Evolutionary conservation across 2,888 invertebrate genomes (phyloP).

Genomic region (Diloba caeruleocephala): DNA sequence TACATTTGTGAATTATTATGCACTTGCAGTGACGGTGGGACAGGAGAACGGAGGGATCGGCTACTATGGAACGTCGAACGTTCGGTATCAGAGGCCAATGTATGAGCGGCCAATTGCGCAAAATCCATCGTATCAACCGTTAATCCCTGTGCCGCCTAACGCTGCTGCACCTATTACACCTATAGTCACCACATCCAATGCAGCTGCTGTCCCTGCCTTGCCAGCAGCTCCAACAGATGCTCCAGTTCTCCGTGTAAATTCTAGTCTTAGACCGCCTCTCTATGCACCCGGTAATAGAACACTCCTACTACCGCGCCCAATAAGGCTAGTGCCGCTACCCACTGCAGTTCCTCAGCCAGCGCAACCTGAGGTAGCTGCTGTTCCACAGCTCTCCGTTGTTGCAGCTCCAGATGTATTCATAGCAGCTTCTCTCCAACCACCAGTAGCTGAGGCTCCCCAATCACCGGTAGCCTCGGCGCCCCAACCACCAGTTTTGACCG

Average conservation of each 20-base stretch:
- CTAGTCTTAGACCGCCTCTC: background rate
- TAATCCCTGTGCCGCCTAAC: too few relatives aligned
- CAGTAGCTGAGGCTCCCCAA: background rate
- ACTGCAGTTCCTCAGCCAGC: background rate
- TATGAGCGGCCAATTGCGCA: conserved; percentile 13
- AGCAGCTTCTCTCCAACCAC: too few relatives aligned
- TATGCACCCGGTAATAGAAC: conserved; percentile 5
- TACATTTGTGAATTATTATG: conserved; percentile 20
- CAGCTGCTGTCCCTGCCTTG: background rate
- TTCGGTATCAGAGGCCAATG: conserved; percentile 44
- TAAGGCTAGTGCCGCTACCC: background rate
- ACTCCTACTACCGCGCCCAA: conserved; percentile 8
- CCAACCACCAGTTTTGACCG: too few relatives aligned
- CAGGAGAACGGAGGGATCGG: conserved; percentile 22
- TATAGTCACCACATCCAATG: background rate
- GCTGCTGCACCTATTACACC: background rate
- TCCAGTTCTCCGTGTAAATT: background rate
- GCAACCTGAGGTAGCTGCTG: background rate
- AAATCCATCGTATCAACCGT: too few relatives aligned
- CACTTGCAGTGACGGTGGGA: conserved; percentile 25
- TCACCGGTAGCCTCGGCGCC: background rate
- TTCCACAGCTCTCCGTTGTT: too few relatives aligned
- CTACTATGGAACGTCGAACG: conserved; percentile 54
- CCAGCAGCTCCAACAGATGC: background rate
- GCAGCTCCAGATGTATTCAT: too few relatives aligned